phyloP scores from a whole-genome alignment of 2,797 vertebrate genomes.

The Philypnodon macrostomus region DNA sequence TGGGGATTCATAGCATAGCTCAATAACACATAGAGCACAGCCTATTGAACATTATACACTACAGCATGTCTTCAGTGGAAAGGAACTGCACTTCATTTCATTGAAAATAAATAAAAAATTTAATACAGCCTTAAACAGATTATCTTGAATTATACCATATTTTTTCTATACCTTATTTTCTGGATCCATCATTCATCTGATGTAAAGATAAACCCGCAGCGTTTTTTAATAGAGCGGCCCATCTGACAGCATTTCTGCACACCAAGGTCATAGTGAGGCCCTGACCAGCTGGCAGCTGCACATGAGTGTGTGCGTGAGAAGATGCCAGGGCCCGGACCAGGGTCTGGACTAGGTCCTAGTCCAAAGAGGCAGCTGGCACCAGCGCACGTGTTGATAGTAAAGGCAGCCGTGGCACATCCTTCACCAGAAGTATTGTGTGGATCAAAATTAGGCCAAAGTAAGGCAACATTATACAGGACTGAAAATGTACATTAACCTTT shows the following conservation, averaged over 20 bases:
- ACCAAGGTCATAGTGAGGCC: slow-evolving; percentile 38
- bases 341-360: slow-evolving; percentile 47
- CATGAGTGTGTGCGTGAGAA: slow-evolving; percentile 74
- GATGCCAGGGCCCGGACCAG: slow-evolving; percentile 56
- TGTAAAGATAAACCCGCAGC: slow-evolving; percentile 44
- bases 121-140: slow-evolving; percentile 43
- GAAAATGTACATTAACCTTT: too few relatives aligned
- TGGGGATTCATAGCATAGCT: too few relatives aligned
- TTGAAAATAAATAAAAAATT: slow-evolving; percentile 23
- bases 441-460: too few relatives aligned
- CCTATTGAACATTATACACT: background rate
- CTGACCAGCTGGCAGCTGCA: slow-evolving; percentile 64
- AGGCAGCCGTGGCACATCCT: slow-evolving; percentile 31
- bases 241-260: slow-evolving; percentile 40
- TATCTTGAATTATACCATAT: background rate
- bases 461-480: background rate
- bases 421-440: slow-evolving; percentile 21
- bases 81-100: background rate
- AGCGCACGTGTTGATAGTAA: slow-evolving; percentile 52
- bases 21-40: background rate
- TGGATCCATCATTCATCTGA: slow-evolving; percentile 33
- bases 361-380: slow-evolving; percentile 56
- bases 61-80: background rate
- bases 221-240: slow-evolving; percentile 40
- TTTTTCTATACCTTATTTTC: slow-evolving; percentile 10